Base-by-base conservation (phyloP, 2,113 vertebrate species). In the Clarias magur region DNA sequence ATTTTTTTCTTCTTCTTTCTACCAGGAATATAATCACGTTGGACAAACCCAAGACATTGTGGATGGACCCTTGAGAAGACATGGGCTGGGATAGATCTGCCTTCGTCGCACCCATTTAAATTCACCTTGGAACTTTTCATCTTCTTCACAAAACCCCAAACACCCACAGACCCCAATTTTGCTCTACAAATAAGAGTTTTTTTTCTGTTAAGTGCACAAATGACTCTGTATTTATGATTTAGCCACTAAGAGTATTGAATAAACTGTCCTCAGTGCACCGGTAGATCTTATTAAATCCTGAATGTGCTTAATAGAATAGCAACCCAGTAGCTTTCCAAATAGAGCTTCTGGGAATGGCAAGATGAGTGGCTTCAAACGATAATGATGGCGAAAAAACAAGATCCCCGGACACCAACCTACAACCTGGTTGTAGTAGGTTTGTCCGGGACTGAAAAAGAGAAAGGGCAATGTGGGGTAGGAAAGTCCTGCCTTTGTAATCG, bases 351-450 rank as follows among this genome's bases (percentile, higher is more conserved):
- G 92, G 92, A 92, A 95, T 95, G 95, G 93, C 97, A 96, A 96
- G 96, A 99, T 99, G 98, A 95, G 90, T 48, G 89, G 87, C 94
- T 92, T 94, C 89, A 93, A 92, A 93, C 94, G 82, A 97, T 96
- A 92, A 99, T 98, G 96, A 99, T 99, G 98, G 97, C 98, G 91
- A 97, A 97, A 94, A 99, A 99, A 95, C 98, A 99, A 95, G 98
- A 99, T 95, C 96, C 93, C 82, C 97, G 97, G 93, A 85, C 96
- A 84, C 97, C 97, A 96, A 98, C 94, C 95, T 99, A 99, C 94
- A 97, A 96, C 94, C 93, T 99, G 92, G 97, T 97, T 79, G 98
- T 99, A 94, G 96, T 99, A 94, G 98, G 98, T 0, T 92, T 99
- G 90, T 99, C 98, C 0, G 98, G 98, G 91, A 99, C 98, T 0